A percentile compares a stretch with the other conserved stretches of the same genome.
Conservation (phyloP, 2,113 vertebrate species). For the Erpornis zantholeuca region DNA sequence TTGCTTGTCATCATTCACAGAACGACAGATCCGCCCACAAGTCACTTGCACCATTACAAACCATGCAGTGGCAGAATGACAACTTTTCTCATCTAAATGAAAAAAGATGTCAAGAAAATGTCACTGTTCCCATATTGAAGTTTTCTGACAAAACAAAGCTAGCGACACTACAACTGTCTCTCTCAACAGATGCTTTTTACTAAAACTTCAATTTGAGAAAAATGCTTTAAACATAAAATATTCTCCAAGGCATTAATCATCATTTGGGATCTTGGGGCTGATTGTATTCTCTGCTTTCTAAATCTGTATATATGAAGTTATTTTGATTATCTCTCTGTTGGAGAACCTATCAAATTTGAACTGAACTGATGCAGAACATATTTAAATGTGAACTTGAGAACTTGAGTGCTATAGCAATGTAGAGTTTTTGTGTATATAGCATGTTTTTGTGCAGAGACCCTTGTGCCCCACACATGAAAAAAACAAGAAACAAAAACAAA, state of each 20-base stretch:
- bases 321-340: not conserved
- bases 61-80: not conserved
- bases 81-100: constrained; percentile 17
- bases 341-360: not conserved
- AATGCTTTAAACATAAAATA: not conserved
- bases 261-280: not conserved
- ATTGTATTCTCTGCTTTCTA: not conserved
- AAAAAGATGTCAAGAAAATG: constrained; percentile 38
- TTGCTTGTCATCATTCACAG: constrained; percentile 18
- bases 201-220: constrained; percentile 25
- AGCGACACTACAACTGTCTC: not conserved
- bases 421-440: not conserved
- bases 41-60: constrained; percentile 19
- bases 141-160: constrained; percentile 46
- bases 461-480: not conserved
- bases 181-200: constrained; percentile 25
- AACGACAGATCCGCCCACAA: not conserved
- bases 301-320: not conserved
- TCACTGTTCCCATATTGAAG: constrained; percentile 1
- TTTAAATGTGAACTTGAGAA: not conserved
- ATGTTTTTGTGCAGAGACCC: not conserved
- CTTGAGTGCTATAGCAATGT: not conserved
- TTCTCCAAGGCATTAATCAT: not conserved
- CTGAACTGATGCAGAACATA: not conserved
- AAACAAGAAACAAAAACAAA: not conserved